Conservation (phyloP, 2,888 invertebrate genomes). For the Drosophila niveifrons region DNA sequence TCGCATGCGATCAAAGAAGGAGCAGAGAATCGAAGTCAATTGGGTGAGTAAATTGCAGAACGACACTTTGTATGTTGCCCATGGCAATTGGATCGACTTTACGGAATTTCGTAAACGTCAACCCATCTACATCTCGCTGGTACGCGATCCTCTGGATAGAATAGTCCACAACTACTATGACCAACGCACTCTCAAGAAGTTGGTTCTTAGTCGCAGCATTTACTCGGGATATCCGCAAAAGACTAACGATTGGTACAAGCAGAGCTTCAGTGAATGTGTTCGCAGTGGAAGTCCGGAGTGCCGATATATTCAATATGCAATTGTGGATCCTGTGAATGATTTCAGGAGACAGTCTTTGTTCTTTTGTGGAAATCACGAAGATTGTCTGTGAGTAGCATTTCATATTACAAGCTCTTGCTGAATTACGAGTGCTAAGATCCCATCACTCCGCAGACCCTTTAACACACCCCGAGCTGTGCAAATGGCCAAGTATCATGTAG, state of each 20-base stretch:
- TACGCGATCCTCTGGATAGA: slow-evolving; percentile 94
- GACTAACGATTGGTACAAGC: slow-evolving; percentile 88
- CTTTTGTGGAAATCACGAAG: slow-evolving; percentile 94
- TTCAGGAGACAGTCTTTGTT: slow-evolving; percentile 93
- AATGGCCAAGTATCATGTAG: slow-evolving; percentile 93
- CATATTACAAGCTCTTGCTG: not conserved
- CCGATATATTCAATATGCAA: slow-evolving; percentile 91
- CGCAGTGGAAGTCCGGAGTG: slow-evolving; percentile 92
- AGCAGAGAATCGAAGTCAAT: slow-evolving; percentile 90
- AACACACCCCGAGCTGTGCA: slow-evolving; percentile 92
- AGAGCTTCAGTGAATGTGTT: slow-evolving; percentile 94
- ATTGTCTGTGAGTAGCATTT: slow-evolving; percentile 89
- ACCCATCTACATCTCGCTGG: slow-evolving; percentile 94
- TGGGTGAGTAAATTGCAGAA: slow-evolving; percentile 89
- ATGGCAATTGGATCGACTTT: slow-evolving; percentile 95
- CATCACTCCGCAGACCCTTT: slow-evolving; percentile 88
- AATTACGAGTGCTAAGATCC: not conserved
- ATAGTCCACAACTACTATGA: slow-evolving; percentile 96
- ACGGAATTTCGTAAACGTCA: slow-evolving; percentile 90
- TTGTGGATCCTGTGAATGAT: slow-evolving; percentile 92
- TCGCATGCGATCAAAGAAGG: slow-evolving; percentile 87
- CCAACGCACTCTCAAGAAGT: slow-evolving; percentile 89
- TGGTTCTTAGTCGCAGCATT: slow-evolving; percentile 90
- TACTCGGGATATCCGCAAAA: slow-evolving; percentile 85
- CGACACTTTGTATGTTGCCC: slow-evolving; percentile 93